Base-by-base conservation (phyloP, 2,113 vertebrate species). In the Sturnus vulgaris region DNA sequence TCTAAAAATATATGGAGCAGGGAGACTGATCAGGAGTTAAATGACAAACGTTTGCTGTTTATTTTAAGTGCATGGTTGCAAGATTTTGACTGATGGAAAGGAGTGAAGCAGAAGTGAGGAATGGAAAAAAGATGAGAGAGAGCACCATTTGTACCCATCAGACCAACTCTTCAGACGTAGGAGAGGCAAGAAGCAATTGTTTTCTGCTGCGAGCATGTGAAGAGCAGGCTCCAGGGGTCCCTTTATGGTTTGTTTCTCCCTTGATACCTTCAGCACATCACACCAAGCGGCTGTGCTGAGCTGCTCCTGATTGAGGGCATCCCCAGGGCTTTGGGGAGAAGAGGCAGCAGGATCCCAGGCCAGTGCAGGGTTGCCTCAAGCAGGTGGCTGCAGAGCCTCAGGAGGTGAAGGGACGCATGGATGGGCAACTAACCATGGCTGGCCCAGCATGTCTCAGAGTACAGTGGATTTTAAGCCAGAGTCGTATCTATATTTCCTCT, bases 321-420 rank as follows among this genome's bases (percentile, higher is more conserved):
- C 6, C 20, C 18, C 19, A 22, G 47, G 33, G 27, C 47, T 59
- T 1, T 35, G 37, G 33, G 5, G 49, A 11, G 5, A 33, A 37
- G n/a, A 40, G 11, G 39, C 37, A 75, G 46, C 5, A 25, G 17
- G 22, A 30, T 13, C 11, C 14, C 0, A 0, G 15, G 18, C 16
- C 52, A 69, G 44, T 3, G 2, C 0, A 1, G 9, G 16, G 31
- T 1, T 37, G 9, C 10, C 28, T 42, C 22, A n/a, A 39, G 24
- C 4, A 16, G 8, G 16, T 4, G 8, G 31, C 60, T 77, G 28
- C 50, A 70, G 69, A 49, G n/a, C 24, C 25, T 35, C 28, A 30
- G 27, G 30, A 37, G 30, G 10, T 10, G 33, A 84, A 52, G 21
- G 11, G 40, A 60, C 21, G 17, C 44, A 2, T 5, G 24, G 25